These are phyloP conservation scores for Pempheris klunzingeri DNA, from an alignment of 2,797 vertebrate genomes.

Conservation along the genomic window DNA sequence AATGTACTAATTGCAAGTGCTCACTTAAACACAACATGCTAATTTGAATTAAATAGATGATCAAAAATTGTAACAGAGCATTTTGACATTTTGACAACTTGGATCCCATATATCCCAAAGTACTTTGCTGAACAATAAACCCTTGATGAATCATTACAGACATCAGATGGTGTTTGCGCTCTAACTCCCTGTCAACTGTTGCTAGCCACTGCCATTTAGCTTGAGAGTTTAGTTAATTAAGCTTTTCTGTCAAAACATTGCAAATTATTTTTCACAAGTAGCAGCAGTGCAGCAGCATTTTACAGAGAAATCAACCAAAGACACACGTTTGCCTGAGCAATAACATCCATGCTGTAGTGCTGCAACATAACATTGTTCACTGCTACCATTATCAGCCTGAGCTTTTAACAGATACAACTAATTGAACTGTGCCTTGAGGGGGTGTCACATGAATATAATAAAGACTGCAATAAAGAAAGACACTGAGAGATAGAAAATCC, in stretches of 20 bases:
- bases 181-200: constrained; percentile 24
- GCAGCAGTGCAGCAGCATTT: constrained; percentile 13
- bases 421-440: constrained; percentile 57
- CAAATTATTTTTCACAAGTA: constrained; percentile 16
- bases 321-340: background rate
- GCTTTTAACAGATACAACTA: constrained; percentile 21
- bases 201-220: constrained; percentile 24
- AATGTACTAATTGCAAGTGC: background rate
- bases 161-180: constrained; percentile 43
- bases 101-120: constrained; percentile 2
- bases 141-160: constrained; percentile 38
- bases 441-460: constrained; percentile 53
- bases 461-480: constrained; percentile 62
- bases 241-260: constrained; percentile 27
- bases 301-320: constrained; percentile 29
- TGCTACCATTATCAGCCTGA: background rate
- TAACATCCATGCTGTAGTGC: constrained; percentile 8
- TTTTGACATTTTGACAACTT: background rate
- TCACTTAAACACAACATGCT: background rate
- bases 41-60: constrained; percentile 9
- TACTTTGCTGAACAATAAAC: constrained; percentile 38
- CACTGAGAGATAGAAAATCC: constrained; percentile 41
- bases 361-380: constrained; percentile 6
- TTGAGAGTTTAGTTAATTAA: constrained; percentile 17
- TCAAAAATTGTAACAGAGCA: constrained; percentile 17